Evolutionary conservation across 2,888 invertebrate species (phyloP), one percentile per base, ranked within the genome.

Genomic region (Isotomurus palustris): DNA sequence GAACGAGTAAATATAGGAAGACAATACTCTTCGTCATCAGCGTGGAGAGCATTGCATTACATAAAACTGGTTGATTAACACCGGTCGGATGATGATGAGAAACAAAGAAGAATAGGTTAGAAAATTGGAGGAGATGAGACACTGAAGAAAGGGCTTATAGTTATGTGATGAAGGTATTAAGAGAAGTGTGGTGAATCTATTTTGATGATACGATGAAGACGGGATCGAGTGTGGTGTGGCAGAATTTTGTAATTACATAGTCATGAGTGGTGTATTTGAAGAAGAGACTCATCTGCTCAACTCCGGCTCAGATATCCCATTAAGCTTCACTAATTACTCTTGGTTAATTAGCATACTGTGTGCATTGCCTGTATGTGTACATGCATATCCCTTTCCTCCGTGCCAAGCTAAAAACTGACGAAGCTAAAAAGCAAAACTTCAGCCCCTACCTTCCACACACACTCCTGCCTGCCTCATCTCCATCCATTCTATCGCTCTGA

Each of bases 241-340:
- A 35, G 49, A 35, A 49, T 49, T 35, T 49, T 41, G 47, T 53
- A 54, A 45, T 53, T 47, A 60, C 58, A 55, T 35, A 61, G 58
- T 54, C 54, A 22, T 49, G 52, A 40, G 48, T 48, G 41, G 47
- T 40, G 40, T 55, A 56, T 53, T 50, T 57, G 56, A 44, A 43
- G 29, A 58, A 49, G 49, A 62, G 67, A 27, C 65, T 69, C 69
- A 67, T 69, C 69, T 67, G 67, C 61, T 62, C 47, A 56, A 49
- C 44, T 50, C 58, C 65, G 64, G 67, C 68, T 72, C 72, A 65
- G 67, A 71, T 72, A 71, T 72, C 72, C 72, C 71, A 72, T 72
- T 71, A 71, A 69, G 66, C 68, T 58, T 59, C 70, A 71, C 71
- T 71, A 72, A 71, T 72, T 71, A 70, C 71, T 69, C 63, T 58